Base-by-base conservation (phyloP, 30 jellyfish, hydroid and myxozoan genomes). In the Morbakka virulenta region DNA sequence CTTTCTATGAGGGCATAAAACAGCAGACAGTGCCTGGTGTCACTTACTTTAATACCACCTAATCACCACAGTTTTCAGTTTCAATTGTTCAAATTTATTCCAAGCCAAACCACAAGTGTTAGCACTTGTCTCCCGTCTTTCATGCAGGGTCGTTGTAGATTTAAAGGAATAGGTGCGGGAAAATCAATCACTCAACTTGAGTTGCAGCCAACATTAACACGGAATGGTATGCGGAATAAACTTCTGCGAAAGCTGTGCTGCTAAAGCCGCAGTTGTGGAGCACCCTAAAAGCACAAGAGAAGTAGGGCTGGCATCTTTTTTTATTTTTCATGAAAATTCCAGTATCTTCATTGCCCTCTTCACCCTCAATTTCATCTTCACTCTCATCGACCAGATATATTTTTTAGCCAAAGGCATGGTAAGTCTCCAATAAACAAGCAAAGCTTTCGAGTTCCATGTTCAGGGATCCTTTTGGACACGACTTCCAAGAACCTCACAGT, bases 161-260 rank as follows among this genome's bases (percentile, higher is more conserved):
- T n/a, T n/a, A n/a, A n/a, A n/a, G n/a, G n/a, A n/a, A n/a, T n/a
- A n/a, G n/a, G n/a, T n/a, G n/a, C n/a, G n/a, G n/a, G n/a, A n/a
- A n/a, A n/a, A n/a, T n/a, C n/a, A n/a, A n/a, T n/a, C 76, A 64
- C 28, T 24, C 76, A n/a, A 64, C 76, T 32, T 64, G 76, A 32
- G 62, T 28, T 28, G 28, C 76, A 32, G 76, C 76, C 52, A 64
- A 28, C 76, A 61, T 64, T 26, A 64, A 32, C 76, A 64, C 27
- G 76, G 17, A 64, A 64, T 64, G 76, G 32, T 28, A 64, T 28
- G 32, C 76, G 4, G 28, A n/a, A 41, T 41, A 41, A n/a, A 64
- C 65, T 64, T 64, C 76, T 64, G 76, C 24, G 76, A n/a, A 64
- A 13, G 76, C 76, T n/a, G 77, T 33, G 50, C 83, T 35, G 77